A percentile compares a stretch with the other conserved stretches of the same genome.
phyloP scores from a whole-genome alignment of 1,140 invertebrate species.

The Panagrolaimus sp. region DNA sequence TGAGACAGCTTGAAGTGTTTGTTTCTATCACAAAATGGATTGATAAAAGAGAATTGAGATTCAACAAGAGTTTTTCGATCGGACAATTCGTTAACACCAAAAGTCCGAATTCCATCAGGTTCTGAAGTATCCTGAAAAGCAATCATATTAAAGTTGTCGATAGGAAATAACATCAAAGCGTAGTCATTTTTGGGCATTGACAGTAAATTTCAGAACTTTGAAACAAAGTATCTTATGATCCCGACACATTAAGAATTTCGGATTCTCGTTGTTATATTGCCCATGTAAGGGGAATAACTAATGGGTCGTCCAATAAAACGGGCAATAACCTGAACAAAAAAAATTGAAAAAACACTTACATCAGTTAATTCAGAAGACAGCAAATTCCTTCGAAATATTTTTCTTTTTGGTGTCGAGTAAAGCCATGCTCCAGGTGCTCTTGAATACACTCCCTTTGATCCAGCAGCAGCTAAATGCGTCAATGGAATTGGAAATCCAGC shows the following conservation, averaged over 20 bases:
- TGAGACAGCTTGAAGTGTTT: neutral
- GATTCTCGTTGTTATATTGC: no score
- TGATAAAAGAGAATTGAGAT: neutral
- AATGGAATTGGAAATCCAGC: neutral
- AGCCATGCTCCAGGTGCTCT: neutral
- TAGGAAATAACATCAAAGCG: no score
- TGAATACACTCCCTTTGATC: neutral
- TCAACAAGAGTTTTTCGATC: neutral
- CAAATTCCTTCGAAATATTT: neutral
- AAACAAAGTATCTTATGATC: no score
- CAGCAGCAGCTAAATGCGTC: neutral
- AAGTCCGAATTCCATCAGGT: neutral
- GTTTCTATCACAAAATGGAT: neutral
- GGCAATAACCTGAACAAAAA: neutral
- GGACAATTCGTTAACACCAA: neutral
- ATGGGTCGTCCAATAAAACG: neutral
- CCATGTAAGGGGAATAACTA: no score
- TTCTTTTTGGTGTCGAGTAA: neutral
- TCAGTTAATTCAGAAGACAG: constrained; percentile 2
- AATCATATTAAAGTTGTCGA: no score
- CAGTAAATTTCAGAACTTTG: no score
- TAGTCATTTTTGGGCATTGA: no score
- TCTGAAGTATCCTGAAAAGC: no score
- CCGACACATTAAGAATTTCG: no score
- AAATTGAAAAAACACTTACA: neutral